These are phyloP conservation scores for Tapirus indicus DNA, from an alignment of 2,797 vertebrate species.

Conservation along the genomic window DNA sequence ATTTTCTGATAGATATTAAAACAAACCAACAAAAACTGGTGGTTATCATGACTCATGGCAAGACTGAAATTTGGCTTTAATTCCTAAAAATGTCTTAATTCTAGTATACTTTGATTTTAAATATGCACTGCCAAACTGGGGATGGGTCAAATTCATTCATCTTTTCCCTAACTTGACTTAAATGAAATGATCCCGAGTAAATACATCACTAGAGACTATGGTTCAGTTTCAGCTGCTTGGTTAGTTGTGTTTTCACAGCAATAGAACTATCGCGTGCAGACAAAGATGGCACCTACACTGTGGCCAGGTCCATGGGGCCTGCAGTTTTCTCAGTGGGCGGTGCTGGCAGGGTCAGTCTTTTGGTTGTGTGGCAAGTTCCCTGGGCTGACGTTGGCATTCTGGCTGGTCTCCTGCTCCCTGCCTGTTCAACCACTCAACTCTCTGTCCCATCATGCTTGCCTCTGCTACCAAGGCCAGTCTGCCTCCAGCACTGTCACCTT, in stretches of 20 bases:
- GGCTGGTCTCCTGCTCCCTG: neutral
- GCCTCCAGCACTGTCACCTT: neutral
- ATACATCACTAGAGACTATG: neutral
- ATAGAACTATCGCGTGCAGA: neutral
- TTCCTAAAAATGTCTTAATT: constrained; percentile 19
- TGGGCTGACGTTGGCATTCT: neutral
- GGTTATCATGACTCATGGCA: neutral
- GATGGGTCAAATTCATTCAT: neutral
- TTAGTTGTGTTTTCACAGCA: neutral
- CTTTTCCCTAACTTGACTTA: neutral
- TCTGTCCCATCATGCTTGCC: neutral
- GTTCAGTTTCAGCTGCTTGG: neutral
- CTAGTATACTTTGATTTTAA: constrained; percentile 19
- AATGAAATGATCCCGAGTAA: neutral
- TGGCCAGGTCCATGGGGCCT: accelerated
- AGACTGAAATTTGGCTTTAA: constrained; percentile 2
- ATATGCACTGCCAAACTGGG: neutral
- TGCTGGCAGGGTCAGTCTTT: neutral
- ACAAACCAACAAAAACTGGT: neutral
- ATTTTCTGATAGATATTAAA: neutral
- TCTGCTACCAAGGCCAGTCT: too few relatives aligned
- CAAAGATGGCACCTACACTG: neutral
- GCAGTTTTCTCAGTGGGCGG: neutral
- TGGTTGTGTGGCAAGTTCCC: neutral
- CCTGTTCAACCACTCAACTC: neutral